phyloP scores from a whole-genome alignment of 2,888 invertebrate genomes.

The Teinopalpus imperialis region DNA sequence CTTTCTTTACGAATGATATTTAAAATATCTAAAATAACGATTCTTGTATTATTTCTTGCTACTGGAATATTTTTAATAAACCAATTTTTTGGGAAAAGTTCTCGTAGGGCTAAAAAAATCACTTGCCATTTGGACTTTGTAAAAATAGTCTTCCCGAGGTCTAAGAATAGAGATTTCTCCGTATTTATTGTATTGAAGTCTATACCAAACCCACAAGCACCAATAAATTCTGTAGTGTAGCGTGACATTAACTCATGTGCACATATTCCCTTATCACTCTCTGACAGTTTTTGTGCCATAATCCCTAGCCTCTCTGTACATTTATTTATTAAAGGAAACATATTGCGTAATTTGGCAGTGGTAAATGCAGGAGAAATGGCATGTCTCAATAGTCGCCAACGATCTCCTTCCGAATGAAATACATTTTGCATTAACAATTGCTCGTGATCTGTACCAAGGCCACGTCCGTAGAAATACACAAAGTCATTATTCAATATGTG shows the following conservation, averaged over 20 bases:
- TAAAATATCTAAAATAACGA: conserved; percentile 13
- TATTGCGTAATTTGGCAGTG: conserved; percentile 25
- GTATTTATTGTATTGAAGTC: conserved; percentile 28
- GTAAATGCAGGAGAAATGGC: conserved; percentile 29
- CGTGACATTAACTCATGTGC: conserved; percentile 30
- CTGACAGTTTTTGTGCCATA: conserved; percentile 20
- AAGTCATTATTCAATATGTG: conserved; percentile 22
- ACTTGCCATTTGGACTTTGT: conserved; percentile 19
- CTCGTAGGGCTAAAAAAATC: conserved; percentile 11
- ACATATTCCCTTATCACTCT: conserved; percentile 20
- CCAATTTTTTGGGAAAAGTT: conserved; percentile 1
- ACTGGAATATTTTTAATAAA: conserved; percentile 2
- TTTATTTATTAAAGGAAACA: conserved; percentile 29
- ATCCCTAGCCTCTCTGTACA: conserved; percentile 27
- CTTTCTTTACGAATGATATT: conserved; percentile 25
- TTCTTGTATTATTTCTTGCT: background rate
- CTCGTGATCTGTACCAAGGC: conserved; percentile 14
- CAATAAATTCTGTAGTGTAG: conserved; percentile 31
- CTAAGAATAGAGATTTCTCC: conserved; percentile 27
- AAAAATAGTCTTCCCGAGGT: conserved; percentile 28
- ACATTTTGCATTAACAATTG: conserved; percentile 28
- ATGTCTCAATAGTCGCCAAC: conserved; percentile 30
- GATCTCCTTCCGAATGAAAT: conserved; percentile 29
- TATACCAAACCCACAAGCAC: conserved; percentile 31
- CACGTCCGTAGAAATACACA: conserved; percentile 23